Conservation (phyloP, 2,797 vertebrate species). For the Chelonia mydas region DNA sequence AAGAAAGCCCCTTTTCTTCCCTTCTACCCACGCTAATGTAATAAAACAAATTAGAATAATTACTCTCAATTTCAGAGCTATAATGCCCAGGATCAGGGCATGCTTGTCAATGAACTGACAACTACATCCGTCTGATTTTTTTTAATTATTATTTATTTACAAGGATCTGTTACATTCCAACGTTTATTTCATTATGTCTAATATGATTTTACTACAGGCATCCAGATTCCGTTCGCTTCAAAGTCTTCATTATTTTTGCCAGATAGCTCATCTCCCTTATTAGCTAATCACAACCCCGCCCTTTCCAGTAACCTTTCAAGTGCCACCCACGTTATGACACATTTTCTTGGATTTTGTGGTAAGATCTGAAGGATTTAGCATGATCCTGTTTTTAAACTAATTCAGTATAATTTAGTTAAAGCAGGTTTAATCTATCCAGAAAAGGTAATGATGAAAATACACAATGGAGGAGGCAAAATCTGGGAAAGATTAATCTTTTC, state of each 20-base stretch:
- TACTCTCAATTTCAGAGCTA: conserved; percentile 77
- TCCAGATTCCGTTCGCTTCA: conserved; percentile 58
- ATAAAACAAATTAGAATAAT: conserved; percentile 90
- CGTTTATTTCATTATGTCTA: conserved; percentile 85
- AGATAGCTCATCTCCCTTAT: conserved; percentile 58
- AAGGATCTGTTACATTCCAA: conserved; percentile 76
- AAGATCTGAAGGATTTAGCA: conserved; percentile 37
- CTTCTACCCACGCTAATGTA: conserved; percentile 84
- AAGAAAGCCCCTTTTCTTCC: conserved; percentile 88
- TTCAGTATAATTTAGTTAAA: neutral
- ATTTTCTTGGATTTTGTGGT: too few species aligned
- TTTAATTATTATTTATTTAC: conserved; percentile 3
- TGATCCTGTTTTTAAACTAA: neutral
- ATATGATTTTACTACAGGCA: conserved; percentile 75
- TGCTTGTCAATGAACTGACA: conserved; percentile 81
- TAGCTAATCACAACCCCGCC: conserved; percentile 63
- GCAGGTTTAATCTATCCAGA: neutral
- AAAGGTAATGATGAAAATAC: neutral
- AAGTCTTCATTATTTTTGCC: conserved; percentile 59
- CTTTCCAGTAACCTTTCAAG: conserved; percentile 64
- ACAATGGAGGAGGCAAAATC: neutral
- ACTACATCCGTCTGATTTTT: conserved; percentile 81
- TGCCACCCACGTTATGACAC: conserved; percentile 65
- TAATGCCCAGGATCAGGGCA: conserved; percentile 77
- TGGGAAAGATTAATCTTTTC: neutral